Evolutionary conservation across 2,888 invertebrate genomes (phyloP).

Genomic region (Nemotelus pantherinus): DNA sequence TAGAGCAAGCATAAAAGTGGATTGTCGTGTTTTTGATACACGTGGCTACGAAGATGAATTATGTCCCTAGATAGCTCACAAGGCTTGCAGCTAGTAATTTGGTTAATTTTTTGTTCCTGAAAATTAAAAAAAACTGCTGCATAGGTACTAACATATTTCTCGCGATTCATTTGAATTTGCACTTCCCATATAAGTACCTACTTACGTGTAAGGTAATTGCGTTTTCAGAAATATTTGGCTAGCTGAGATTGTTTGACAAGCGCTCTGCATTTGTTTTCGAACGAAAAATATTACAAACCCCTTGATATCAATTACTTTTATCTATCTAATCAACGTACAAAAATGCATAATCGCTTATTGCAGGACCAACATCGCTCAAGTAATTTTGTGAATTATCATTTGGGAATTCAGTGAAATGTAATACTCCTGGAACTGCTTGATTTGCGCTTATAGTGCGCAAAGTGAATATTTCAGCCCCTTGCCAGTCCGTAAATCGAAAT

Average conservation of each 20-base stretch:
- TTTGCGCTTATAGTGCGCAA: slow-evolving; percentile 7
- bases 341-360: slow-evolving; percentile 1
- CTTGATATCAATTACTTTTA: slow-evolving; percentile 11
- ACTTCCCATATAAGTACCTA: too few species aligned
- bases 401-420: slow-evolving; percentile 50
- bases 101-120: too few species aligned
- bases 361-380: slow-evolving; percentile 20
- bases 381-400: slow-evolving; percentile 46
- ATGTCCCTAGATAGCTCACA: slow-evolving; percentile 22
- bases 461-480: slow-evolving; percentile 35
- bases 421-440: slow-evolving; percentile 49
- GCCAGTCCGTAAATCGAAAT: background rate
- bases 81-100: background rate
- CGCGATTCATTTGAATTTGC: too few species aligned
- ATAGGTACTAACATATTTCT: too few species aligned
- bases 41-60: slow-evolving; percentile 40
- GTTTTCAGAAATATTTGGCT: too few species aligned
- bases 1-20: slow-evolving; percentile 7
- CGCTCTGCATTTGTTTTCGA: too few species aligned
- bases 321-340: slow-evolving; percentile 15
- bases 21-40: slow-evolving; percentile 2
- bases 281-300: too few species aligned
- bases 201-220: too few species aligned
- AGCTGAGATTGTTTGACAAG: too few species aligned
- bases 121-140: too few species aligned